A percentile compares a stretch with the other conserved stretches of the same genome.
These are phyloP conservation scores for Drosophila mulleri DNA, from an alignment of 2,888 invertebrate species.

Conservation along the genomic window DNA sequence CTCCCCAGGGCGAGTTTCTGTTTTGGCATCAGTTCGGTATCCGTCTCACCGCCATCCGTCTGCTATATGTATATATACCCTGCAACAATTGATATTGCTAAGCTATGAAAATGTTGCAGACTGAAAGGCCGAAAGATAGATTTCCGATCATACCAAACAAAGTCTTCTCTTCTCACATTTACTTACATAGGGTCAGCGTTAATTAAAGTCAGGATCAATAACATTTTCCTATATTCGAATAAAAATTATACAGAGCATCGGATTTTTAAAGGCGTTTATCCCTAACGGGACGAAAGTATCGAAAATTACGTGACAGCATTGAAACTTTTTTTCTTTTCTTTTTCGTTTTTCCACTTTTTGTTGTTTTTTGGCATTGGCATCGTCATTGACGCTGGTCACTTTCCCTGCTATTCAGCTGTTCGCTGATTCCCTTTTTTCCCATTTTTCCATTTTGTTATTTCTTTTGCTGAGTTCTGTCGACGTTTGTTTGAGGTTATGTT, in stretches of 20 bases:
- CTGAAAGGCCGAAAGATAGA: not conserved
- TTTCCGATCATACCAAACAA: not conserved
- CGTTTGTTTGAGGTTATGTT: conserved; percentile 81
- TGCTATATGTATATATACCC: not conserved
- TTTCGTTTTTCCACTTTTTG: not conserved
- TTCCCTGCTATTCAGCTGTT: conserved; percentile 59
- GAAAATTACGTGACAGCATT: not conserved
- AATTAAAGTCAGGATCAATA: not conserved
- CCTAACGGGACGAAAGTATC: not conserved
- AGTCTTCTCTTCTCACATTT: not conserved
- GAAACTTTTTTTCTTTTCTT: not conserved
- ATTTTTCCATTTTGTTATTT: conserved; percentile 34
- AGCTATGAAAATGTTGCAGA: too few species aligned
- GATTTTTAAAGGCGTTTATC: too few species aligned
- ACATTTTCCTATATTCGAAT: not conserved
- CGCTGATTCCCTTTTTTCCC: conserved; percentile 23
- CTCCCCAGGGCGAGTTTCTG: conserved; percentile 35
- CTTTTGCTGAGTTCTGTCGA: conserved; percentile 51
- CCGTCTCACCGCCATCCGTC: conserved; percentile 31
- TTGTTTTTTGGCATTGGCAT: conserved; percentile 51
- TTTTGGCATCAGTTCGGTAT: conserved; percentile 63
- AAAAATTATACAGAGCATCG: not conserved
- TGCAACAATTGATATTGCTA: not conserved
- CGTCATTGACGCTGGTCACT: conserved; percentile 76
- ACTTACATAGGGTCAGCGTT: not conserved